Evolutionary conservation across 2,113 vertebrate species (phyloP).

Genomic region (Seriola aureovittata): DNA sequence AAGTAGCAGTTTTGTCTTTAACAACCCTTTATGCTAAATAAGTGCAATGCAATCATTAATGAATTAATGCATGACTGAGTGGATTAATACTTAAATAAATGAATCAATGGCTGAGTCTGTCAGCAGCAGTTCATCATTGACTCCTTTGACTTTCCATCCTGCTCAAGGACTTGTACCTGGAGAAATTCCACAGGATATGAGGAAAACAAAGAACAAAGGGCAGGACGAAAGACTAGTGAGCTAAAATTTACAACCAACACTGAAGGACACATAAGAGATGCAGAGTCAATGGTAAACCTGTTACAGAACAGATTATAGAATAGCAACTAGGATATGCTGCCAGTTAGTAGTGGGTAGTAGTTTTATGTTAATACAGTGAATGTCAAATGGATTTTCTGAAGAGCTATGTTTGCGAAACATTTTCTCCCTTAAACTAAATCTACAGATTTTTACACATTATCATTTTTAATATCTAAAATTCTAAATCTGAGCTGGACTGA

Average conservation of each 20-base stretch:
- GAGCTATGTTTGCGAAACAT: slow-evolving; percentile 8
- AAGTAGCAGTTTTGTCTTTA: not conserved
- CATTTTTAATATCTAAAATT: not conserved
- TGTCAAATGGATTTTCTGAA: slow-evolving; percentile 22
- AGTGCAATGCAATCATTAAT: not conserved
- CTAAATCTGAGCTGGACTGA: not conserved
- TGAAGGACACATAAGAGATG: slow-evolving; percentile 11
- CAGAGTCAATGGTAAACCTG: slow-evolving; percentile 19
- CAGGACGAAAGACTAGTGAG: slow-evolving; percentile 47
- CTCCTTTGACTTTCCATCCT: slow-evolving; percentile 36
- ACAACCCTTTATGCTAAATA: not conserved
- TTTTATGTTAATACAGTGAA: slow-evolving; percentile 29
- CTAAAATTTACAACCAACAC: slow-evolving; percentile 28
- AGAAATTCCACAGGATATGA: slow-evolving; percentile 66
- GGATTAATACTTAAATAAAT: not conserved
- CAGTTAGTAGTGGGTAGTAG: slow-evolving; percentile 5
- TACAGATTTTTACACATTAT: not conserved
- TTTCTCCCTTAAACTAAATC: not conserved
- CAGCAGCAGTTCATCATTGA: slow-evolving; percentile 3
- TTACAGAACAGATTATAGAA: slow-evolving; percentile 3
- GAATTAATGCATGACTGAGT: not conserved
- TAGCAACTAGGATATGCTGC: slow-evolving; percentile 8
- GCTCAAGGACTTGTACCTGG: slow-evolving; percentile 57
- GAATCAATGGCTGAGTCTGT: slow-evolving; percentile 20
- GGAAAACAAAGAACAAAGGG: slow-evolving; percentile 67